phyloP scores from a whole-genome alignment of 2,797 vertebrate species.

The Heliangelus exortis region DNA sequence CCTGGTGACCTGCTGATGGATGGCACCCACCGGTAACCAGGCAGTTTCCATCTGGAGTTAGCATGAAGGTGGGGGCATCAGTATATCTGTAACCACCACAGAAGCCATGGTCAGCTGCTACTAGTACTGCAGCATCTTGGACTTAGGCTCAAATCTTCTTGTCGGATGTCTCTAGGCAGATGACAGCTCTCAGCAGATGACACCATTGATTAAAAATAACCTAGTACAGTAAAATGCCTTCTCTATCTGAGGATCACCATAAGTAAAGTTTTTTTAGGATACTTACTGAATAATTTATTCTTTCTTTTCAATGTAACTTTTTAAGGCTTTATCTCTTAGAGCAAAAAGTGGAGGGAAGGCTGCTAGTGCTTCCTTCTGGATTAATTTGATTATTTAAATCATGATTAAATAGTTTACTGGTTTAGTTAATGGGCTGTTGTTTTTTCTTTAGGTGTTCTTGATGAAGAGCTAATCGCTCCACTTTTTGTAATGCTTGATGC shows the following conservation, averaged over 20 bases:
- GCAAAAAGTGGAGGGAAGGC: neutral
- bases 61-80: neutral
- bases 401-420: neutral
- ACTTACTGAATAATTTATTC: fast-evolving
- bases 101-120: neutral
- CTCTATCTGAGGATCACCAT: fast-evolving
- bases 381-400: neutral
- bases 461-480: neutral
- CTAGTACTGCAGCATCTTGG: neutral
- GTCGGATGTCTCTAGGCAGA: neutral
- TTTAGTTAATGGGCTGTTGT: neutral
- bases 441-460: neutral
- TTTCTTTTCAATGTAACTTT: neutral
- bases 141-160: neutral
- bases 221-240: neutral
- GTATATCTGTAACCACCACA: neutral
- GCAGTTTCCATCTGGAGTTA: neutral
- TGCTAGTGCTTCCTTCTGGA: neutral
- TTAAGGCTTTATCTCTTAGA: neutral
- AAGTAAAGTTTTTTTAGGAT: neutral
- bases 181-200: neutral
- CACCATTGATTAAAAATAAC: neutral
- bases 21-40: neutral
- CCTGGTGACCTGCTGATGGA: neutral
- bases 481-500: neutral